phyloP scores from a whole-genome alignment of 1,140 invertebrate species.

The Cardiocondyla obscurior region DNA sequence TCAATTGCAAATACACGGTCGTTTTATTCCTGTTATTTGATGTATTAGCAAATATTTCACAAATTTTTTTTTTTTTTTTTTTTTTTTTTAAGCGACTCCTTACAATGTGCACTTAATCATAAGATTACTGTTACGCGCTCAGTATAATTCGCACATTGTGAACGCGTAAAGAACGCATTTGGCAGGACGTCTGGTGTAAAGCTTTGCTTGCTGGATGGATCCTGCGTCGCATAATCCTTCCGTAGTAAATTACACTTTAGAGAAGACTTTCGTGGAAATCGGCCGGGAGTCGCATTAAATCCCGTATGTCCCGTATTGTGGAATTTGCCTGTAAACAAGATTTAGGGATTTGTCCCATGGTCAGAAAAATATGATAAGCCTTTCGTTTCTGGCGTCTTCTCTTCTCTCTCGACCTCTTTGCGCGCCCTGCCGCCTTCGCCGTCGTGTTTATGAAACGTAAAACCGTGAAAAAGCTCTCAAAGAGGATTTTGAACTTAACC shows the following conservation, averaged over 20 bases:
- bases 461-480: constrained; percentile 83
- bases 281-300: constrained; percentile 72
- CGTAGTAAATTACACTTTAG: constrained; percentile 79
- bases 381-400: constrained; percentile 58
- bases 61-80: constrained; percentile 1
- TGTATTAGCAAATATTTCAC: constrained; percentile 3
- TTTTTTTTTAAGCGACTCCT: not conserved
- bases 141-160: constrained; percentile 68
- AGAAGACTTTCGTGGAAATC: constrained; percentile 72
- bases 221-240: constrained; percentile 76
- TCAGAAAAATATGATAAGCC: constrained; percentile 78
- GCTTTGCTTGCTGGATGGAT: constrained; percentile 50
- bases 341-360: constrained; percentile 78
- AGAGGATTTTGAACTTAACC: constrained; percentile 80
- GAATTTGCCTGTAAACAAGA: constrained; percentile 80
- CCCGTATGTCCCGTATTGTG: constrained; percentile 74
- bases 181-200: constrained; percentile 63
- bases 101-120: not conserved
- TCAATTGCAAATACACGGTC: not conserved
- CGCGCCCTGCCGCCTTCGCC: constrained; percentile 2
- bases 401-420: constrained; percentile 22
- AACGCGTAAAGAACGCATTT: constrained; percentile 69
- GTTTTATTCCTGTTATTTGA: not conserved
- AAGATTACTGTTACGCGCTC: not conserved
- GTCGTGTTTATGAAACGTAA: constrained; percentile 82